These are phyloP conservation scores for Xenopus borealis DNA, from an alignment of 2,113 vertebrate species.

Conservation along the genomic window DNA sequence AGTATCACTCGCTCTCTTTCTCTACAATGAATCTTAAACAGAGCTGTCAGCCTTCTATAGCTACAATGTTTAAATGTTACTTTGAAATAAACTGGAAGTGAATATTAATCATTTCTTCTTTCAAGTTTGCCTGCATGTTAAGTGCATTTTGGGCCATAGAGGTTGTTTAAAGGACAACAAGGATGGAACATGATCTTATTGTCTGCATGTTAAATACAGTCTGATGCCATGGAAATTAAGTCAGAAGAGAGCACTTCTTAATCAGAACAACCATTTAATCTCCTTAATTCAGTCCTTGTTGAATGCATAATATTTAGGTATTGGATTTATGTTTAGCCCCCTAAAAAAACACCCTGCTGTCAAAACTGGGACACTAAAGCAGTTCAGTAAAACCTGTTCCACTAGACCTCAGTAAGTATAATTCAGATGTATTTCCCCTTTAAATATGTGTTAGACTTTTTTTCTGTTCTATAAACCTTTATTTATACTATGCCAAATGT, in stretches of 20 bases:
- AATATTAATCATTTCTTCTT: constrained; percentile 46
- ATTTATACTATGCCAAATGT: no score
- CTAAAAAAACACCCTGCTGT: no score
- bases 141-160: constrained; percentile 26
- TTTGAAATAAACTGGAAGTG: constrained; percentile 33
- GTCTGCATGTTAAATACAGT: constrained; percentile 48
- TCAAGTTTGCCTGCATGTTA: constrained; percentile 43
- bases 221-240: constrained; percentile 49
- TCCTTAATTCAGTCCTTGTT: constrained; percentile 6
- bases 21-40: constrained; percentile 49
- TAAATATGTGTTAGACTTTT: no score
- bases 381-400: no score
- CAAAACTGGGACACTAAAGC: no score
- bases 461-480: no score
- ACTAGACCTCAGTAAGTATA: no score
- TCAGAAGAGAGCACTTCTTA: constrained; percentile 34
- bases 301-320: neutral
- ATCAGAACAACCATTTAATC: constrained; percentile 9
- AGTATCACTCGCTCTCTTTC: constrained; percentile 3
- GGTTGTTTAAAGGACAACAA: constrained; percentile 43
- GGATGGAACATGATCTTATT: constrained; percentile 48
- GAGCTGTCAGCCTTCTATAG: constrained; percentile 45
- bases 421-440: no score
- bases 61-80: constrained; percentile 17
- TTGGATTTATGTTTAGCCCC: no score